phyloP scores from a whole-genome alignment of 2,113 vertebrate genomes.

The Prionailurus bengalensis region DNA sequence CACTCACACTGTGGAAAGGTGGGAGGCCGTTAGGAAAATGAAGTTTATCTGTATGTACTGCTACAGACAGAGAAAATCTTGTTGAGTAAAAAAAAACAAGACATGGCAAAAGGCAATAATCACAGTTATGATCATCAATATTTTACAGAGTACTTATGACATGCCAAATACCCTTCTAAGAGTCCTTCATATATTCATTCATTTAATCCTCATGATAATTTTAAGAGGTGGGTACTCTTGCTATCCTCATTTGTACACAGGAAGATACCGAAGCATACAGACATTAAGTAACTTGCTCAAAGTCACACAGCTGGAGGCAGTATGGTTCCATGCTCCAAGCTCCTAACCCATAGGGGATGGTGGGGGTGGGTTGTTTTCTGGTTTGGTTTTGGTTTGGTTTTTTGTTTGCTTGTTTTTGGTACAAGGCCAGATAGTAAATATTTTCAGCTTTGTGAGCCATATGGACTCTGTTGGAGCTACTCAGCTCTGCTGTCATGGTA shows the following conservation, averaged over 20 bases:
- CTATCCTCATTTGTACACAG: neutral
- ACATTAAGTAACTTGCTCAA: neutral
- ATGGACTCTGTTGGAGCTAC: neutral
- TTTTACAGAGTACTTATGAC: neutral
- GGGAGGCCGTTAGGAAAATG: constrained; percentile 1
- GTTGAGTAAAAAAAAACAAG: neutral
- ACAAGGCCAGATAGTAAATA: neutral
- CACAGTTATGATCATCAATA: neutral
- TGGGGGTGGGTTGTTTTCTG: neutral
- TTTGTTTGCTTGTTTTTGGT: neutral
- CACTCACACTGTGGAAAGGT: neutral
- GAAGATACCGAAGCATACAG: neutral
- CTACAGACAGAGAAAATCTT: neutral
- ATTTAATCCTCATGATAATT: neutral
- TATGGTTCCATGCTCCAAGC: neutral
- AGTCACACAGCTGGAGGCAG: neutral
- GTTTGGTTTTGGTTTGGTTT: neutral
- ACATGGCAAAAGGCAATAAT: neutral
- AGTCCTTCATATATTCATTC: neutral
- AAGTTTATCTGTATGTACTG: neutral
- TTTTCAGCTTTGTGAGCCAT: neutral
- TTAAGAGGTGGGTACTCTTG: neutral
- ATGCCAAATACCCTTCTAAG: neutral
- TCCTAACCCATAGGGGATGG: neutral
- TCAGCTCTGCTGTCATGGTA: neutral